Evolutionary conservation across 2,797 vertebrate species (phyloP).

Genomic region (Gastrophryne carolinensis): DNA sequence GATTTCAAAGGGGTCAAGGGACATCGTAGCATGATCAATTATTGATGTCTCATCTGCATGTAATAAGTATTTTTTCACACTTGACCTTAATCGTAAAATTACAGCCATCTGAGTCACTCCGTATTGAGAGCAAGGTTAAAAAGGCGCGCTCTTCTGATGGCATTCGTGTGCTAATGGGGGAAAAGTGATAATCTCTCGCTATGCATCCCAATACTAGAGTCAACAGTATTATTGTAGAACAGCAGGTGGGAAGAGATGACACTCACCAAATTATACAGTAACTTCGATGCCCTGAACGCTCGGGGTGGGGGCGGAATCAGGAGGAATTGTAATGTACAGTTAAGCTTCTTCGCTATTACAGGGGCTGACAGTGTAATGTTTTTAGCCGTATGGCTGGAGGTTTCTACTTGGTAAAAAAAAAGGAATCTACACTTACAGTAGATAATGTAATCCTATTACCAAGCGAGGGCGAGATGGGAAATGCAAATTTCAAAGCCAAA

Average conservation of each 20-base stretch:
- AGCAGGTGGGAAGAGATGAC: constrained; percentile 27
- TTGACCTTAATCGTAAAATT: constrained; percentile 41
- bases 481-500: constrained; percentile 5
- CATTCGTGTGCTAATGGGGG: constrained; percentile 2
- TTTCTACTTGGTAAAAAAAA: background rate
- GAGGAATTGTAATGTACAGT: background rate
- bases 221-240: constrained; percentile 8
- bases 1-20: background rate
- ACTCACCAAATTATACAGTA: background rate
- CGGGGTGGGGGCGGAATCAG: background rate
- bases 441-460: background rate
- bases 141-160: background rate
- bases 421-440: background rate
- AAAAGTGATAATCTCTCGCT: constrained; percentile 9
- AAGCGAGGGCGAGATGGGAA: background rate
- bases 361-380: background rate
- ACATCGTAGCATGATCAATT: background rate
- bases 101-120: constrained; percentile 18
- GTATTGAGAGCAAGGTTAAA: constrained; percentile 33
- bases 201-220: background rate
- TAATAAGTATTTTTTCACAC: constrained; percentile 1
- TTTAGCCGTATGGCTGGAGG: constrained; percentile 5
- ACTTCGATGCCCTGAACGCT: background rate
- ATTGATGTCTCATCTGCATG: constrained; percentile 13
- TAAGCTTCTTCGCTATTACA: background rate